A percentile compares a stretch with the other conserved stretches of the same genome.
These are phyloP conservation scores for Scolopax rusticola DNA, from an alignment of 2,797 vertebrate species.

Conservation along the genomic window DNA sequence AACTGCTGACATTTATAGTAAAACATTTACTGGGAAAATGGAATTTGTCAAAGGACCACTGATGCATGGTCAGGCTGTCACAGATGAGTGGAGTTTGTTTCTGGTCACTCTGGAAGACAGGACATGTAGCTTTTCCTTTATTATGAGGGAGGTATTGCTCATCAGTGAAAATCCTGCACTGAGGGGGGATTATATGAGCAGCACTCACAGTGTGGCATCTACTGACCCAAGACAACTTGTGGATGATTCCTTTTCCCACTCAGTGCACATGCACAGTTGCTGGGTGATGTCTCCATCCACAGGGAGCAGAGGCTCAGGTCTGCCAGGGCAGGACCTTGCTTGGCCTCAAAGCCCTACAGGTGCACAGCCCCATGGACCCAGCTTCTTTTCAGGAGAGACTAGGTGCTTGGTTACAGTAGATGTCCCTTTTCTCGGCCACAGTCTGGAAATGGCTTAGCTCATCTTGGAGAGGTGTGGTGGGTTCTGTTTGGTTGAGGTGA, in stretches of 20 bases:
- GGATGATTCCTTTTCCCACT: neutral
- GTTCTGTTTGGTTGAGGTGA: neutral
- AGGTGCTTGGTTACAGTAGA: rapidly evolving
- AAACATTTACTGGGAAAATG: neutral
- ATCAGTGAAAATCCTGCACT: neutral
- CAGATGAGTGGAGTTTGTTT: neutral
- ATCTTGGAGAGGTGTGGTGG: neutral
- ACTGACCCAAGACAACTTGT: neutral
- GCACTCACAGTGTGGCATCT: neutral
- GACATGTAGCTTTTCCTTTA: neutral
- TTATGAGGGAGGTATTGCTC: neutral
- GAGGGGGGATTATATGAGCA: neutral
- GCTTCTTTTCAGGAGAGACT: neutral
- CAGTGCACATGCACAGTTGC: neutral
- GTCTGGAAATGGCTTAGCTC: neutral
- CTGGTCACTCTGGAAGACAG: neutral
- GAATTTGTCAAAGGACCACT: neutral
- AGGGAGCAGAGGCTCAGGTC: neutral
- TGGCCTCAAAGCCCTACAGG: neutral
- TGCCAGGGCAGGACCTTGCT: neutral
- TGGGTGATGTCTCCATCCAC: rapidly evolving
- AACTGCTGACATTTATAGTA: neutral
- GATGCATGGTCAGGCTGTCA: neutral
- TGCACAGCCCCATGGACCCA: neutral
- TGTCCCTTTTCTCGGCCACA: neutral